Evolutionary conservation across 2,113 vertebrate species (phyloP).

Genomic region (Etheostoma cragini): DNA sequence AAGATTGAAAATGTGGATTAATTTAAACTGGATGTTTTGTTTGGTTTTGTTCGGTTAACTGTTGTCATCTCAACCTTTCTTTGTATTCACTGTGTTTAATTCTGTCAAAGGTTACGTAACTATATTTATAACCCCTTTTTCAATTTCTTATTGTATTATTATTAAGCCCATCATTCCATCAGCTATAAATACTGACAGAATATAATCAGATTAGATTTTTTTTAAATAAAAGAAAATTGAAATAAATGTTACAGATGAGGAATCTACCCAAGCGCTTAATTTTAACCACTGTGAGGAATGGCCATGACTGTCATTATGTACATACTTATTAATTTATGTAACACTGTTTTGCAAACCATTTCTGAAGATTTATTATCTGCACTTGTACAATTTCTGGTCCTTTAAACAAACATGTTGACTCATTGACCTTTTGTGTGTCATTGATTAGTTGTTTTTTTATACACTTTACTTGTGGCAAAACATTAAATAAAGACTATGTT

Average conservation of each 20-base stretch:
- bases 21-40: constrained; percentile 60
- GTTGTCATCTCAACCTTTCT: constrained; percentile 27
- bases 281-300: constrained; percentile 33
- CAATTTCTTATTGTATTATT: neutral
- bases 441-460: constrained; percentile 33
- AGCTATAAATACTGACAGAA: constrained; percentile 2
- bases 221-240: constrained; percentile 17
- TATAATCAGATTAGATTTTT: constrained; percentile 26
- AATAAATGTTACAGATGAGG: constrained; percentile 12
- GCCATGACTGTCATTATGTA: constrained; percentile 55
- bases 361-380: constrained; percentile 50
- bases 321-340: constrained; percentile 71
- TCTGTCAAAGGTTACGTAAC: neutral
- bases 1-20: constrained; percentile 46
- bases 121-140: neutral
- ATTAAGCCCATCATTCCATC: neutral
- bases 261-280: neutral
- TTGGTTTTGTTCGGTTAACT: constrained; percentile 25
- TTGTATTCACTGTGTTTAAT: constrained; percentile 19
- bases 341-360: constrained; percentile 50
- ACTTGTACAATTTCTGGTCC: constrained; percentile 27
- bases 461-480: constrained; percentile 47
- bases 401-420: constrained; percentile 23
- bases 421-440: constrained; percentile 48
- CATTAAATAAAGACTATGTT: constrained; percentile 68